Conservation (phyloP, 2,113 vertebrate genomes). For the Ageneiosus marmoratus region DNA sequence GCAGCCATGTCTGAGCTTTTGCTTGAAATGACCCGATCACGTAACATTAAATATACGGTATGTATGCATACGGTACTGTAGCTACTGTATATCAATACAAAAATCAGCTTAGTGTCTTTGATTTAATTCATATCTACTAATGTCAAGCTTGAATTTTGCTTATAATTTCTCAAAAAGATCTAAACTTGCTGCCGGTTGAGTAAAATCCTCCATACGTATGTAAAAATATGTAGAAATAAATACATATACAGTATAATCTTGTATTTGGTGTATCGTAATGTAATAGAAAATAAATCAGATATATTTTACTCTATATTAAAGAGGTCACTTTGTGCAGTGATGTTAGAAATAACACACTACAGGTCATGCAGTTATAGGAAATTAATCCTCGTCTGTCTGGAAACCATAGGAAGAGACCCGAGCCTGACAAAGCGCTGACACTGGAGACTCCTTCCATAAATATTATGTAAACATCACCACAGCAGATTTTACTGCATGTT, state of each 20-base stretch:
- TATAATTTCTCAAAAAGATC: neutral
- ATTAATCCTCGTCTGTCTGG: neutral
- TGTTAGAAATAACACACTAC: neutral
- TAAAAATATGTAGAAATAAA: neutral
- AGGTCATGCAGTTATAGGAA: neutral
- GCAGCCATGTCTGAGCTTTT: neutral
- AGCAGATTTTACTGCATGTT: neutral
- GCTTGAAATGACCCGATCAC: neutral
- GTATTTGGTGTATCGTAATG: neutral
- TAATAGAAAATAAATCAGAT: too few species aligned
- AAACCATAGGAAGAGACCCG: too few species aligned
- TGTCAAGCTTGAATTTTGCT: neutral
- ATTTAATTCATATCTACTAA: neutral
- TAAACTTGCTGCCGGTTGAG: neutral
- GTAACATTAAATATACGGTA: neutral
- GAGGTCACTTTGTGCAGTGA: neutral
- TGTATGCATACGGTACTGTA: neutral
- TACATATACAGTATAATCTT: neutral
- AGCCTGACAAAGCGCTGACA: neutral
- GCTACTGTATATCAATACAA: neutral
- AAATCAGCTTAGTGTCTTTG: neutral
- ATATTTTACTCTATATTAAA: too few species aligned
- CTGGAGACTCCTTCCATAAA: neutral
- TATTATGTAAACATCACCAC: neutral
- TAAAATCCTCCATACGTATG: neutral